Evolutionary conservation across 2,888 invertebrate species (phyloP).

Genomic region (Dusona sp.): DNA sequence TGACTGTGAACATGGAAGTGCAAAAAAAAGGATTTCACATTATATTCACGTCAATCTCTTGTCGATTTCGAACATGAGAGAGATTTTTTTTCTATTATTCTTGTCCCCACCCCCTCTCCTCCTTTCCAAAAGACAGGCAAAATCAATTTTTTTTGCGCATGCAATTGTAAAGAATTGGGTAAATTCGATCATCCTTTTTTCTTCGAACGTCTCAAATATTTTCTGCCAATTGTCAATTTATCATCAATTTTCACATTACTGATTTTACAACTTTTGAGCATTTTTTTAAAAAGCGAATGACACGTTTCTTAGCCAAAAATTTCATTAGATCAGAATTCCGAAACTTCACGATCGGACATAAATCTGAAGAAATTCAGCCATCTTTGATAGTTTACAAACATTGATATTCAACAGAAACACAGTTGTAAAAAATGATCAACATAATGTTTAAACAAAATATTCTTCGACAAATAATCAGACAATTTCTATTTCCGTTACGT

Average conservation of each 20-base stretch:
- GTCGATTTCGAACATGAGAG: slow-evolving; percentile 54
- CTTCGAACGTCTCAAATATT: neutral
- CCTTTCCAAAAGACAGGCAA: slow-evolving; percentile 51
- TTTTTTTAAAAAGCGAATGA: neutral
- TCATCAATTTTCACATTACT: neutral
- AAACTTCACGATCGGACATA: neutral
- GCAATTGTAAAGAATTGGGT: slow-evolving; percentile 36
- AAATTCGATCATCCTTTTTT: slow-evolving; percentile 17
- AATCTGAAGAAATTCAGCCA: neutral
- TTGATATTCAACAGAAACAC: neutral
- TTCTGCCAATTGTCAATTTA: neutral
- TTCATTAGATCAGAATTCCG: neutral
- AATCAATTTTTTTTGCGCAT: slow-evolving; percentile 56
- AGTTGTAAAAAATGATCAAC: too few relatives aligned
- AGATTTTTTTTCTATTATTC: slow-evolving; percentile 60
- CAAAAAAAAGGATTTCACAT: slow-evolving; percentile 80
- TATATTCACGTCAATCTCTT: slow-evolving; percentile 74
- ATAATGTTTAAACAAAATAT: too few relatives aligned
- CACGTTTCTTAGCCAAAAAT: neutral
- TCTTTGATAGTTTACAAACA: neutral
- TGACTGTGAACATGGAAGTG: slow-evolving; percentile 84
- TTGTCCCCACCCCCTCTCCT: slow-evolving; percentile 31
- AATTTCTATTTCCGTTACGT: too few relatives aligned
- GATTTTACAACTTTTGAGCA: neutral
- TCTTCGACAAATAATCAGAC: too few relatives aligned